These are phyloP conservation scores for Scytalopus superciliaris DNA, from an alignment of 2,113 vertebrate genomes.

Conservation along the genomic window DNA sequence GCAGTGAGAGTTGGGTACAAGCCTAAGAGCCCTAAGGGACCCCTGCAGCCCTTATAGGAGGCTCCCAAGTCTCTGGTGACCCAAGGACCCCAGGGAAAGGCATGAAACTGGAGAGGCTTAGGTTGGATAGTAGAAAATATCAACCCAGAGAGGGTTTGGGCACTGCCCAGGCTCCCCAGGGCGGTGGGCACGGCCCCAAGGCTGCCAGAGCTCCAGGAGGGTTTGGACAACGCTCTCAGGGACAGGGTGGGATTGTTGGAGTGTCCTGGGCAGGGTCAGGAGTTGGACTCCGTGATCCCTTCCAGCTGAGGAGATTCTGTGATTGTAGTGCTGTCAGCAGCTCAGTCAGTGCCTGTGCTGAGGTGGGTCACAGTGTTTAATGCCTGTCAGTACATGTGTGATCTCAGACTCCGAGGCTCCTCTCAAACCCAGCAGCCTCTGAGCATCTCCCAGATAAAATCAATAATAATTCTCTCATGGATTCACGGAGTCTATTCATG, in stretches of 20 bases:
- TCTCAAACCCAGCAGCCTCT: not conserved
- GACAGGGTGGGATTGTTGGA: not conserved
- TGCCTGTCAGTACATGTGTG: not conserved
- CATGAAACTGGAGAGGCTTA: too few relatives aligned
- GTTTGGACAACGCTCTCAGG: fast-evolving
- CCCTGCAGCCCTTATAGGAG: not conserved
- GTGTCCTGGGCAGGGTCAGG: not conserved
- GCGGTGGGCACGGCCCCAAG: not conserved
- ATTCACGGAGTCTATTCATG: not conserved
- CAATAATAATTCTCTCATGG: not conserved
- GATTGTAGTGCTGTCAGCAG: not conserved
- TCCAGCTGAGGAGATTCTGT: not conserved
- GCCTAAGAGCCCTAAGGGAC: not conserved
- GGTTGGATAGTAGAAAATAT: too few relatives aligned
- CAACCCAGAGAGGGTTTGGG: not conserved
- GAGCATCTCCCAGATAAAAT: not conserved
- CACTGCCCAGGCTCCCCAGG: not conserved
- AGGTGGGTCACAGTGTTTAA: not conserved
- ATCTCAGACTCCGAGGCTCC: not conserved
- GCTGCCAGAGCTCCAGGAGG: not conserved
- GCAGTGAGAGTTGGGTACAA: not conserved
- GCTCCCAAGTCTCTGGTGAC: too few relatives aligned
- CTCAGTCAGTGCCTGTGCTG: not conserved
- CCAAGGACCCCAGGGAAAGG: too few relatives aligned
- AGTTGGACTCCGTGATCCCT: not conserved